These are phyloP conservation scores for Rhaphigaster nebulosa DNA, from an alignment of 2,888 invertebrate species.

Conservation along the genomic window DNA sequence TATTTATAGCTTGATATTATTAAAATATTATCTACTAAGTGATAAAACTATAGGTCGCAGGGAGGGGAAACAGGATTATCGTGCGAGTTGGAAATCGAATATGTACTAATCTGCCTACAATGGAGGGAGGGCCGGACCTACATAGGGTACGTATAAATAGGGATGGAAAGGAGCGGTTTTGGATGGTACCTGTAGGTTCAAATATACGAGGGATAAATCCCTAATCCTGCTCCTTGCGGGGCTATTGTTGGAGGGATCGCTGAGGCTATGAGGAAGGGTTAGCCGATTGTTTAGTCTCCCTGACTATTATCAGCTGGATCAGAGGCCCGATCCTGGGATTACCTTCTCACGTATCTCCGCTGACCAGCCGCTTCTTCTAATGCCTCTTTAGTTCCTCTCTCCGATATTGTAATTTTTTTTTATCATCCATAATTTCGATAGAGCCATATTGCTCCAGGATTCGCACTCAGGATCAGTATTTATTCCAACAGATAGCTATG, in stretches of 20 bases:
- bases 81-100: background rate
- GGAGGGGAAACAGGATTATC: too few species aligned
- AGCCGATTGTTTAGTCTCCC: constrained; percentile 25
- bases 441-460: background rate
- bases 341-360: constrained; percentile 18
- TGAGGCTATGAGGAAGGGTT: constrained; percentile 28
- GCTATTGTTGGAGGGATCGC: background rate
- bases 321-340: background rate
- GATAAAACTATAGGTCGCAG: background rate
- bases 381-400: background rate
- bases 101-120: constrained; percentile 13
- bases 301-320: constrained; percentile 14
- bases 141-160: background rate
- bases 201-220: constrained; percentile 34
- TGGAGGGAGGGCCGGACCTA: background rate
- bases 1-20: too few species aligned
- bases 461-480: background rate
- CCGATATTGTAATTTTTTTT: constrained; percentile 7
- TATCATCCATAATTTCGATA: background rate
- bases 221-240: constrained; percentile 15
- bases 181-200: constrained; percentile 44
- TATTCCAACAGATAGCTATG: background rate
- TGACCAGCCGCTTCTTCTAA: background rate
- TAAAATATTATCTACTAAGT: too few species aligned
- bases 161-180: background rate